Conservation (phyloP, 2,797 vertebrate genomes). For the Acestrorhynchus altus region DNA sequence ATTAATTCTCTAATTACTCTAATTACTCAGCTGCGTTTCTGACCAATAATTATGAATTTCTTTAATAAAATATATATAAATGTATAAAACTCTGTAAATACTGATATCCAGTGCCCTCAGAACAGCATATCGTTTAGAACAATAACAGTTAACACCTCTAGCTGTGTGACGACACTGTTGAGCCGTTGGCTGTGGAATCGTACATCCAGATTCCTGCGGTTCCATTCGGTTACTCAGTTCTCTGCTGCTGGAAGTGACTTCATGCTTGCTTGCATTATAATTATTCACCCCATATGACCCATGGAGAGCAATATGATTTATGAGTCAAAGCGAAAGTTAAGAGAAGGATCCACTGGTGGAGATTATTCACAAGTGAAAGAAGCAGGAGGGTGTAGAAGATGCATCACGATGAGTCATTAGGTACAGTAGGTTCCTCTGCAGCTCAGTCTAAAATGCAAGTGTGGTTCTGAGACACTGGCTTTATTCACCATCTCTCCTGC, state of each 20-base stretch:
- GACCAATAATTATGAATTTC: no score
- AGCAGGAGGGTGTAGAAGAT: conserved; percentile 27
- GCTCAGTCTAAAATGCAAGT: neutral
- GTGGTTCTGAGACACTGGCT: conserved; percentile 10
- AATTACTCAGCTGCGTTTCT: no score
- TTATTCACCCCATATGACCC: conserved; percentile 51
- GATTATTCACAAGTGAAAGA: conserved; percentile 42
- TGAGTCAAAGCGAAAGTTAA: conserved; percentile 49
- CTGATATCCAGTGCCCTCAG: no score
- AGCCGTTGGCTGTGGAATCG: neutral
- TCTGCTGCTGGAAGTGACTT: neutral
- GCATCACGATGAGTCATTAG: conserved; percentile 50
- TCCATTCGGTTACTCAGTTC: neutral
- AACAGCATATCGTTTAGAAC: no score
- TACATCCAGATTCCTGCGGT: neutral
- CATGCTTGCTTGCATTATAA: neutral
- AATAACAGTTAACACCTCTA: no score
- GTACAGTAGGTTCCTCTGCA: conserved; percentile 40
- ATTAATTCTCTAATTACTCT: no score
- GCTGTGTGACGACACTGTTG: no score
- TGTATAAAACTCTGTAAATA: no score
- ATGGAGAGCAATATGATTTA: conserved; percentile 27
- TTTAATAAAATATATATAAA: no score
- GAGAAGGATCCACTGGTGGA: conserved; percentile 29
- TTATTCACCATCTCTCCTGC: neutral